Evolutionary conservation across 2,797 vertebrate genomes (phyloP), one percentile per base, ranked within the genome.

Genomic region (Pseudomugil tenellus): DNA sequence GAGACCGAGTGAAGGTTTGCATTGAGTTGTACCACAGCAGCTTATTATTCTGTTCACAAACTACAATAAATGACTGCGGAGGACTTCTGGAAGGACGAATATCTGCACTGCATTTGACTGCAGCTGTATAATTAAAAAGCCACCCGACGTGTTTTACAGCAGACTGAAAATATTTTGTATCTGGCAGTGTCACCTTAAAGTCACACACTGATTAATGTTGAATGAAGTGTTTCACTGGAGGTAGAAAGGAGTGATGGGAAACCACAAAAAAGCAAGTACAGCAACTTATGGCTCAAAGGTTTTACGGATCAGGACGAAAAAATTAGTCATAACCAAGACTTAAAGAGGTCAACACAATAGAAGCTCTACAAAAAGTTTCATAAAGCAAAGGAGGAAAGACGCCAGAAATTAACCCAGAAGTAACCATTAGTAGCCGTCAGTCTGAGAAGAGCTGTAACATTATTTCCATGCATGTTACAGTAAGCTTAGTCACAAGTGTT

Each of bases 11-110:
- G 12, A 49, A 55, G 59, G 70, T 70, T 62, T 53, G 58, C 60
- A 77, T 60, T 72, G 79, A 73, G 79, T 35, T 67, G 68, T 72
- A 77, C 74, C 58, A 7, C 62, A 54, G 76, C 52, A 59, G 62
- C 66, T 84, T 60, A 60, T 41, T 48, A 29, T 58, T 51, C 56
- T 55, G 69, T 71, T 72, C 67, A 80, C 68, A 79, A 14, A 48
- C 57, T 19, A n/a, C 58, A 58, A 35, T 60, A 74, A 76, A 59
- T 72, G 65, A 84, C 64, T 64, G 63, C 23, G 71, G 60, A 49
- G 60, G 52, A 72, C 71, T 63, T 66, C 62, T 28, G 67, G 69
- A 62, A 59, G 64, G 60, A 74, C 70, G 62, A 55, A 77, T 58
- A 70, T 63, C 34, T 58, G 70, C 52, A 63, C 21, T 57, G 67